These are phyloP conservation scores for Rhagologus leucostigma DNA, from an alignment of 2,113 vertebrate species.

Conservation along the genomic window DNA sequence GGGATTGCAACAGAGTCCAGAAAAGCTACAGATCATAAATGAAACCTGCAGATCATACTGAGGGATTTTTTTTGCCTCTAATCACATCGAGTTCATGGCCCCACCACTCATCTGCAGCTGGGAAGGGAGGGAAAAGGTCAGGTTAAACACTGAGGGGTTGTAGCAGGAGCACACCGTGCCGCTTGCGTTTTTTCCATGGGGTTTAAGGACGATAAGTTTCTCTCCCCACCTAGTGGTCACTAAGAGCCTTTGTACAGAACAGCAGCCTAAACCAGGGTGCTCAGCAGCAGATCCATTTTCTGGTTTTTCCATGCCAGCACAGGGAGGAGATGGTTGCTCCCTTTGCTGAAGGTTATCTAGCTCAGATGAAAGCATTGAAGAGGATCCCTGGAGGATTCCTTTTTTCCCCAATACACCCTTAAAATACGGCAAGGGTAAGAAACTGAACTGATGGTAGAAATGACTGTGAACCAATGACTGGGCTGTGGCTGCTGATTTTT, in stretches of 20 bases:
- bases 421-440: not conserved
- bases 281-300: not conserved
- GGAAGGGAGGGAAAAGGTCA: not conserved
- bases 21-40: not conserved
- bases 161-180: accelerated
- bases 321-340: not conserved
- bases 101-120: not conserved
- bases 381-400: not conserved
- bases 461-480: accelerated
- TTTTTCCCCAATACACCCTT: not conserved
- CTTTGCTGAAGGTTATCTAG: not conserved
- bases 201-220: not conserved
- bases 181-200: not conserved
- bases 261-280: not conserved
- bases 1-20: not conserved
- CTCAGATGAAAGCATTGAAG: not conserved
- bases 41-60: not conserved
- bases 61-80: not conserved
- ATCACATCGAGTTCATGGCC: not conserved
- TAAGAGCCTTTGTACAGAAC: not conserved
- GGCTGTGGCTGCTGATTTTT: not conserved
- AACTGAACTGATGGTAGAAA: not conserved
- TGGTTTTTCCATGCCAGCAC: not conserved
- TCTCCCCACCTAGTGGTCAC: slow-evolving; percentile 73
- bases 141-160: not conserved